Evolutionary conservation across 2,113 vertebrate genomes (phyloP).

Genomic region (Microtus oregoni): DNA sequence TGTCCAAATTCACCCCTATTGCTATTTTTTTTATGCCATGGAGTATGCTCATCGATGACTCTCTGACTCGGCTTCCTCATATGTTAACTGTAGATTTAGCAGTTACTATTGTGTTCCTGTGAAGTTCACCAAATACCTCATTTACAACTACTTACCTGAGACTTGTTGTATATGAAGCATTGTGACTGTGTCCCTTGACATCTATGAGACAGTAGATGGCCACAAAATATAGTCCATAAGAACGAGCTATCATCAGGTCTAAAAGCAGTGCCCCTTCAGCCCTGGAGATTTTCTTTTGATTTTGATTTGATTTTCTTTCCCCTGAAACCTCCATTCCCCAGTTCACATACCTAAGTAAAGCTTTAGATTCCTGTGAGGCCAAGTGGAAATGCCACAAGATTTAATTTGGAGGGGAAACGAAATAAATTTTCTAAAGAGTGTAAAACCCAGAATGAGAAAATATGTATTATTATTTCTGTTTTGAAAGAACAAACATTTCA

Average conservation of each 20-base stretch:
- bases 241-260: not conserved
- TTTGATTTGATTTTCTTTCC: not conserved
- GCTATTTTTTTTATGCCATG: not conserved
- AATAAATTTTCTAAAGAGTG: conserved; percentile 60
- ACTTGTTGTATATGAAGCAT: not conserved
- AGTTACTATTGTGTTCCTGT: not conserved
- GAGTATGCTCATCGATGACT: not conserved
- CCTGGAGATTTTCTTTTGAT: not conserved
- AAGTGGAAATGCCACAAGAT: not conserved
- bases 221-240: not conserved
- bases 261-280: not conserved
- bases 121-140: not conserved
- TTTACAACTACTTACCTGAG: conserved; percentile 30
- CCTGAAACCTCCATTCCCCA: conserved; percentile 54
- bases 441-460: conserved; percentile 53
- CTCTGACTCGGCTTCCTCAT: conserved; percentile 42
- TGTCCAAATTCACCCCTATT: not conserved
- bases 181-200: not conserved
- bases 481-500: conserved; percentile 61
- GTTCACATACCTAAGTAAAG: conserved; percentile 28
- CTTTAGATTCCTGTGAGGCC: conserved; percentile 48
- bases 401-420: conserved; percentile 56
- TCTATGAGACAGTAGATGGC: not conserved
- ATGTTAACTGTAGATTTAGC: not conserved
- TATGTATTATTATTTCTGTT: conserved; percentile 71